Evolutionary conservation across 2,888 invertebrate genomes (phyloP).

Genomic region (Proisotoma minuta): DNA sequence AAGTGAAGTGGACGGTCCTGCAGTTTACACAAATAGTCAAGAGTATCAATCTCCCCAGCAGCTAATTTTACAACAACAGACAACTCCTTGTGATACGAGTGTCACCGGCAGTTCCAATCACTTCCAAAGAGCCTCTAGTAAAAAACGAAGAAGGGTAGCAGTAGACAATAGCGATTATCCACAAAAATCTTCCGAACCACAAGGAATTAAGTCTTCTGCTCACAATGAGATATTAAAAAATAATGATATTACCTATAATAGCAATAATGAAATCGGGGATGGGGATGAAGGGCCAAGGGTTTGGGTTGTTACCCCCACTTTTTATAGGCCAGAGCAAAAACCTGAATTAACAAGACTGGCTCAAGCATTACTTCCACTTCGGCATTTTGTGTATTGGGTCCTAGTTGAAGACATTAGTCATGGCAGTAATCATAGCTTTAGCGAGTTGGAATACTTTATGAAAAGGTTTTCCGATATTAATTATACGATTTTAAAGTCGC

Average conservation of each 20-base stretch:
- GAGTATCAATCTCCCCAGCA: slow-evolving; percentile 22
- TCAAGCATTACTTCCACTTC: slow-evolving; percentile 65
- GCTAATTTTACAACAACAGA: slow-evolving; percentile 10
- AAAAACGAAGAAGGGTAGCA: too few relatives aligned
- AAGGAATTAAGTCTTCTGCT: neutral
- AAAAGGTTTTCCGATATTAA: slow-evolving; percentile 39
- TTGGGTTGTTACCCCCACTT: slow-evolving; percentile 65
- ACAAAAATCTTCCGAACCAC: neutral
- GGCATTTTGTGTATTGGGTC: slow-evolving; percentile 64
- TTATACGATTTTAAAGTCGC: slow-evolving; percentile 55
- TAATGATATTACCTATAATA: slow-evolving; percentile 21
- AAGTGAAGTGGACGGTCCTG: slow-evolving; percentile 23
- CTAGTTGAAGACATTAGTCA: slow-evolving; percentile 65
- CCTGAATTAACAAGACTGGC: slow-evolving; percentile 71
- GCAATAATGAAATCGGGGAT: slow-evolving; percentile 7
- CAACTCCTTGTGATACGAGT: slow-evolving; percentile 8
- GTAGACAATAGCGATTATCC: too few relatives aligned
- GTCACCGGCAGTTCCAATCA: neutral
- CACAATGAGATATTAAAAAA: neutral
- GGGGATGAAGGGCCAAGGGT: slow-evolving; percentile 23
- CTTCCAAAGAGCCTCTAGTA: too few relatives aligned
- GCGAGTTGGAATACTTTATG: slow-evolving; percentile 31
- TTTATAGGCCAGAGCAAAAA: slow-evolving; percentile 68
- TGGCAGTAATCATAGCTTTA: slow-evolving; percentile 50
- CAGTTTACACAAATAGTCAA: slow-evolving; percentile 29